phyloP scores from a whole-genome alignment of 2,888 invertebrate genomes.

The Cataglyphis albicans region DNA sequence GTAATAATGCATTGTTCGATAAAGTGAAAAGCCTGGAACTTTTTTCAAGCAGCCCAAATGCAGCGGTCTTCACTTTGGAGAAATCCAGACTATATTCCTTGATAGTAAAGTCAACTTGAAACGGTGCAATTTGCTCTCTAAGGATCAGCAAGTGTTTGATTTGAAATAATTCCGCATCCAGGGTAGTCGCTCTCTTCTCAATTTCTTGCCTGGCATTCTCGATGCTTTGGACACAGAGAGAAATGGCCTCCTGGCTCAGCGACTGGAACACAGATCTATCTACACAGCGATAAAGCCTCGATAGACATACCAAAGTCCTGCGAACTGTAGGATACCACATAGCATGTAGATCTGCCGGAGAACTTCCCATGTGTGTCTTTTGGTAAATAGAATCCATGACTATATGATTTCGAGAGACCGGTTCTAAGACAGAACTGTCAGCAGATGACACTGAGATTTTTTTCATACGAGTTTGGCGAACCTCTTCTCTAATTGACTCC shows the following conservation, averaged over 20 bases:
- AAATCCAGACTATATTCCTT: conserved; percentile 98
- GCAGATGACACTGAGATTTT: conserved; percentile 81
- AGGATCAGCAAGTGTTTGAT: conserved; percentile 98
- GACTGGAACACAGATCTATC: conserved; percentile 98
- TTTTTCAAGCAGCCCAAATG: conserved; percentile 91
- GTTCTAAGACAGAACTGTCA: conserved; percentile 76
- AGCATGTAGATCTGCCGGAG: conserved; percentile 98
- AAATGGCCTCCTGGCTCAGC: conserved; percentile 97
- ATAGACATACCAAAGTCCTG: conserved; percentile 96
- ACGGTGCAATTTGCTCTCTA: conserved; percentile 99
- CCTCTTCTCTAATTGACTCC: conserved; percentile 83
- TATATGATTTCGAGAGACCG: conserved; percentile 79
- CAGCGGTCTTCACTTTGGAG: conserved; percentile 95
- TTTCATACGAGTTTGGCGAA: conserved; percentile 81
- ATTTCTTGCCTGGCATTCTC: conserved; percentile 94
- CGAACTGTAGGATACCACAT: conserved; percentile 99
- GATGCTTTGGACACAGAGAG: conserved; percentile 96
- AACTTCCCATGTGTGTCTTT: conserved; percentile 87
- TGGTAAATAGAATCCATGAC: conserved; percentile 81
- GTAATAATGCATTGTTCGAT: conserved; percentile 96
- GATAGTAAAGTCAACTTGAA: conserved; percentile 97
- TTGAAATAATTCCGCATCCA: conserved; percentile 98
- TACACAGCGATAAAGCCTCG: conserved; percentile 96
- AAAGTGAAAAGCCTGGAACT: conserved; percentile 93
- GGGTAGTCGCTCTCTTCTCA: conserved; percentile 90